These are phyloP conservation scores for Canis aureus DNA, from an alignment of 2,113 vertebrate species.

Conservation along the genomic window DNA sequence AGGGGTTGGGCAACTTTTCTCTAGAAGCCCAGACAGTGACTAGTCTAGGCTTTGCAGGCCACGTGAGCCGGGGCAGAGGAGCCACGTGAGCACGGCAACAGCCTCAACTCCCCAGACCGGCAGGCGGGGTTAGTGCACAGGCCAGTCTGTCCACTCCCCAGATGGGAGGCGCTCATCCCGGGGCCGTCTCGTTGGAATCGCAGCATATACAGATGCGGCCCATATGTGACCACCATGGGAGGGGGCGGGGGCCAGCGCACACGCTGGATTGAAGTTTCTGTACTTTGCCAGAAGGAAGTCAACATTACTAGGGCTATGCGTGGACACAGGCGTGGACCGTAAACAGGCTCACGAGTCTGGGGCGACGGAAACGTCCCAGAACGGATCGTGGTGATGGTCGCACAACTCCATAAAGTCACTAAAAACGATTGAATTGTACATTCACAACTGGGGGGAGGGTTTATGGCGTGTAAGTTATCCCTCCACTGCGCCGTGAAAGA, in stretches of 20 bases:
- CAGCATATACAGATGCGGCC: fast-evolving
- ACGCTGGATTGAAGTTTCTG: fast-evolving
- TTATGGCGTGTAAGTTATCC: not conserved
- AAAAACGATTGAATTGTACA: fast-evolving
- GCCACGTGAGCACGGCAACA: not conserved
- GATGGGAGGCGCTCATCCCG: fast-evolving
- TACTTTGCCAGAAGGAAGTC: not conserved
- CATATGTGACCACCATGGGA: fast-evolving
- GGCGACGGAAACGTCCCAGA: not conserved
- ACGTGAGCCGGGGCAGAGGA: fast-evolving
- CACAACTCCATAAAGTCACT: fast-evolving
- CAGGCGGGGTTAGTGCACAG: fast-evolving
- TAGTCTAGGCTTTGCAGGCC: not conserved
- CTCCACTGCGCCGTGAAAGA: not conserved
- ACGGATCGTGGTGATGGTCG: not conserved
- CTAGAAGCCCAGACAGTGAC: fast-evolving
- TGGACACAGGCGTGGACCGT: not conserved
- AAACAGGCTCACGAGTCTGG: not conserved
- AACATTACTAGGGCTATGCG: too few species aligned
- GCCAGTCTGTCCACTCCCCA: fast-evolving
- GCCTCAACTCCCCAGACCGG: not conserved
- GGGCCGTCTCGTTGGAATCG: fast-evolving
- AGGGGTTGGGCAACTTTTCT: fast-evolving
- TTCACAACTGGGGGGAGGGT: too few species aligned
- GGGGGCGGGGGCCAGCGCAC: not conserved